Evolutionary conservation across 2,888 invertebrate genomes (phyloP).

Genomic region (Ennomos quercinarius): DNA sequence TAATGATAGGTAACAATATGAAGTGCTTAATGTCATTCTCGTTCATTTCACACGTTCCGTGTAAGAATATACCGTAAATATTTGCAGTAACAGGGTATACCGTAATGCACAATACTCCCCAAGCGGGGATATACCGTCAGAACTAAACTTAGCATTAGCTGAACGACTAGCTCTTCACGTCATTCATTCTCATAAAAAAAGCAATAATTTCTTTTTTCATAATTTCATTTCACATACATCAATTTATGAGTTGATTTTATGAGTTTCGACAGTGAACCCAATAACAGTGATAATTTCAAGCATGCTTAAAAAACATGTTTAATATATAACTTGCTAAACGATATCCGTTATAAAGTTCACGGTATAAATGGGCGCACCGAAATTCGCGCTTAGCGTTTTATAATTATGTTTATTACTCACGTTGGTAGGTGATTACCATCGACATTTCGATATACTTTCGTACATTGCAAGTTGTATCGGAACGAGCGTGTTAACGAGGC

Average conservation of each 20-base stretch:
- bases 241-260: too few species aligned
- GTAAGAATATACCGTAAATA: conserved; percentile 7
- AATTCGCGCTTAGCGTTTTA: conserved; percentile 31
- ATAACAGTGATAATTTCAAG: conserved; percentile 19
- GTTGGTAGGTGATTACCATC: conserved; percentile 47
- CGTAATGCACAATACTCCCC: too few species aligned
- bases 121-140: too few species aligned
- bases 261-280: too few species aligned
- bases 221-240: too few species aligned
- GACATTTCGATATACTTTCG: conserved; percentile 50
- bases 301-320: conserved; percentile 14
- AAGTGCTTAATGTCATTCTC: too few species aligned
- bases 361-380: conserved; percentile 30
- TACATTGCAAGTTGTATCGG: conserved; percentile 55
- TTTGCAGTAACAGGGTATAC: conserved; percentile 16
- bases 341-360: conserved; percentile 30
- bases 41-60: conserved; percentile 12
- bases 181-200: too few species aligned
- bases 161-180: too few species aligned
- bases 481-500: conserved; percentile 67
- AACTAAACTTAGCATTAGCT: too few species aligned
- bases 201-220: too few species aligned
- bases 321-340: conserved; percentile 31
- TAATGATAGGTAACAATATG: too few species aligned
- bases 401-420: conserved; percentile 37